Base-by-base conservation (phyloP, 2,797 vertebrate species). In the Gobionotothen gibberifrons region DNA sequence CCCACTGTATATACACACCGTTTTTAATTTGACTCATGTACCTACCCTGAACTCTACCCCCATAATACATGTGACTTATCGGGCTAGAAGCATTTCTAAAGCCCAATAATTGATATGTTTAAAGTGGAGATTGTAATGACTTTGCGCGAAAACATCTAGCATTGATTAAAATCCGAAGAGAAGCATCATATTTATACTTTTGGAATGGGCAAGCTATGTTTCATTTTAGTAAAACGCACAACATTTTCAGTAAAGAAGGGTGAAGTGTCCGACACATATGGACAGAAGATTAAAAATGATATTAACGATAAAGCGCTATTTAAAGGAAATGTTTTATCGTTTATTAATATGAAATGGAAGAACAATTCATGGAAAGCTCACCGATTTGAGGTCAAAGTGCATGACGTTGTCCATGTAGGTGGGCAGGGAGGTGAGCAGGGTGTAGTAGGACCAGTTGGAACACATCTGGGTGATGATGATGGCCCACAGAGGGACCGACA, bases 401-500 rank as follows among this genome's bases (percentile, higher is more conserved):
- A 97, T 91, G 74, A 97, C 79, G 0, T 87, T 88, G 78, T 91
- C 83, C 95, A 97, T 94, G 87, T 96, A 97, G 0, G 82, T 95
- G 19, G 96, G 96, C 68, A 96, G 93, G 5, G 94, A 96, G 22
- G 95, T 96, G 79, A 97, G 92, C 78, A 96, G 89, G 9, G 95
- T 95, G 93, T 96, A 97, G 88, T 93, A 97, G 12, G 95, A 78
- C 96, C 95, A 97, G 94, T 97, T 97, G 3, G 90, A 83, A 74
- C 95, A 96, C 94, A 97, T 96, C 92, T 96, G 96, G 4, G 95
- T 79, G 17, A 93, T 0, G 60, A 96, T 95, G 81, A 97, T 96
- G 55, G 96, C 91, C 96, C 96, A 97, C 43, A 97, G 92, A 10
- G 95, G 96, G 15, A 93, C 88, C 0, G 96, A 97, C 69, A 88